phyloP scores from a whole-genome alignment of 2,113 vertebrate species.

The Pardalotus punctatus region DNA sequence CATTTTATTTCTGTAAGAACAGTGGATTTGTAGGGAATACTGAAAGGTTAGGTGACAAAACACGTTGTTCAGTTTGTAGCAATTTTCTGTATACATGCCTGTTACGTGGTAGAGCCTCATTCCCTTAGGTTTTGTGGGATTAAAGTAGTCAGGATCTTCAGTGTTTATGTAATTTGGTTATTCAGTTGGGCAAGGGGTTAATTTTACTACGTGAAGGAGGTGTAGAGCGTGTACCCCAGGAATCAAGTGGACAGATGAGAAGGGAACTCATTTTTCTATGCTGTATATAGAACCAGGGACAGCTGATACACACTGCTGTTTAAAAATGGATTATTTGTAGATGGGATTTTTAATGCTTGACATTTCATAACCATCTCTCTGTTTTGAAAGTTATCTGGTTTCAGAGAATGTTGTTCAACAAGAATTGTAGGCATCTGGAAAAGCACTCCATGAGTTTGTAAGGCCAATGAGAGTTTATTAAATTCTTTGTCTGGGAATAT shows the following conservation, averaged over 20 bases:
- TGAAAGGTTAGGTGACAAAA: not conserved
- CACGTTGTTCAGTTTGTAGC: not conserved
- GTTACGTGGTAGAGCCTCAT: not conserved
- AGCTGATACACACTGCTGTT: slow-evolving; percentile 19
- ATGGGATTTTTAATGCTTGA: slow-evolving; percentile 36
- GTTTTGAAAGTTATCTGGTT: slow-evolving; percentile 29
- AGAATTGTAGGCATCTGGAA: slow-evolving; percentile 9
- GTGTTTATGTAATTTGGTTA: not conserved
- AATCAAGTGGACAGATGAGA: not conserved
- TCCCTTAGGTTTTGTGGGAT: not conserved
- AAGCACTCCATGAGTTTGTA: not conserved
- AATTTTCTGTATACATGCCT: not conserved
- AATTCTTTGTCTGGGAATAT: slow-evolving; percentile 1
- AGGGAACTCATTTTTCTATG: not conserved
- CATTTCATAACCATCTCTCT: not conserved
- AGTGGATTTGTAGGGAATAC: not conserved
- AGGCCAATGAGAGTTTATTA: slow-evolving; percentile 1
- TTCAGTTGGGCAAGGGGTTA: not conserved
- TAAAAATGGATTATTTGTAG: slow-evolving; percentile 38
- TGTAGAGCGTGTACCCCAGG: not conserved
- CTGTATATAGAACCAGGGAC: slow-evolving; percentile 7
- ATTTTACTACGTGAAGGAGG: not conserved
- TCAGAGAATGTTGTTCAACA: slow-evolving; percentile 12
- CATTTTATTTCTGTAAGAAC: not conserved
- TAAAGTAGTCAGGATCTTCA: not conserved